Percentiles rank a stretch among this genome's conserved stretches.
Evolutionary conservation across 92 coral and sea anemone genomes (phyloP).

Genomic region (Actinostola sp.): DNA sequence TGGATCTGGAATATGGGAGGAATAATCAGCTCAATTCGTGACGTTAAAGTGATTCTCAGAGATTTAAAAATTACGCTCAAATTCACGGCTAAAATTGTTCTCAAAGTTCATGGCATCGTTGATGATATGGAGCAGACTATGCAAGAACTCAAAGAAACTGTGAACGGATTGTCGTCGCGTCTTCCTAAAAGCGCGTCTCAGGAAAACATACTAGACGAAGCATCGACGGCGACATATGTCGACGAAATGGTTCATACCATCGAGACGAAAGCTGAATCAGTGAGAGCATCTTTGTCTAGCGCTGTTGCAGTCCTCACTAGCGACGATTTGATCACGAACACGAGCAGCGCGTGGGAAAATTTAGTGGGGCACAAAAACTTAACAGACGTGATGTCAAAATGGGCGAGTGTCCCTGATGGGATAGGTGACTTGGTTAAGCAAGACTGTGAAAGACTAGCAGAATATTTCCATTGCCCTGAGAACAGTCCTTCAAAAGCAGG

Average conservation of each 20-base stretch:
- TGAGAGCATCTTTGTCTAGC: constrained; percentile 51
- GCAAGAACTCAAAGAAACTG: constrained; percentile 62
- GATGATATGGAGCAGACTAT: constrained; percentile 64
- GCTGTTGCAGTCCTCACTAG: constrained; percentile 42
- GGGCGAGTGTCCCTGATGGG: constrained; percentile 40
- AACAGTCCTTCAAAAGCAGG: not conserved
- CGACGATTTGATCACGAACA: constrained; percentile 51
- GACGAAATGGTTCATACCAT: constrained; percentile 49
- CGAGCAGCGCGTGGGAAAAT: constrained; percentile 48
- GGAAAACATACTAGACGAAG: constrained; percentile 9
- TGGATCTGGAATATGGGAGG: constrained; percentile 66
- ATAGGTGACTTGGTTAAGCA: constrained; percentile 22
- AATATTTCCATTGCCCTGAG: not conserved
- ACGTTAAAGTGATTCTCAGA: constrained; percentile 51
- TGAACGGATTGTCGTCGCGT: constrained; percentile 38
- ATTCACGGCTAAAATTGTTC: constrained; percentile 63
- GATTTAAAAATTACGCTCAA: constrained; percentile 67
- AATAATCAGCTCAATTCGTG: constrained; percentile 58
- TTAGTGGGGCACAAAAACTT: constrained; percentile 8
- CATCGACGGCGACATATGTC: constrained; percentile 7
- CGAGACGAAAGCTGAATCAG: constrained; percentile 51
- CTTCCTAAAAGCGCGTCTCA: constrained; percentile 16
- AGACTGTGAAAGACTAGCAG: constrained; percentile 17
- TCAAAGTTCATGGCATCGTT: constrained; percentile 66
- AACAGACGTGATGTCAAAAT: constrained; percentile 18